Evolutionary conservation across 2,888 invertebrate species (phyloP), one percentile per base, ranked within the genome.

Genomic region (Lordiphosa fenestrarum): DNA sequence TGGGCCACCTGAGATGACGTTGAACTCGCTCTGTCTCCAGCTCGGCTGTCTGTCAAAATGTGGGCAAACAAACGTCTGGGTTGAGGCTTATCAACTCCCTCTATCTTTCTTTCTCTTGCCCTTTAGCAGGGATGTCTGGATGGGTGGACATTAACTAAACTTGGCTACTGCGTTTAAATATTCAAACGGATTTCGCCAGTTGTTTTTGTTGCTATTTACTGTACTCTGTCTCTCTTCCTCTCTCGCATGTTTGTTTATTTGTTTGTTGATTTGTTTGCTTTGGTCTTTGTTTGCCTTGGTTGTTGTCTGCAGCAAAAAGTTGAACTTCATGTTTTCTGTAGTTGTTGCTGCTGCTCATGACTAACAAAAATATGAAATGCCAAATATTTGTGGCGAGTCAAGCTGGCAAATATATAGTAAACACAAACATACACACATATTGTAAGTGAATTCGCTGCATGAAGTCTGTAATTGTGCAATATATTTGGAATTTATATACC

Each of bases 131-230:
- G 30, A 9, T 30, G 30, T 30, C 9, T 30, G 10, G 3, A 30
- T 10, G 30, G 30, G 30, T 30, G 30, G 30, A 38, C 38, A 25
- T 44, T 47, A 47, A 30, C 41, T 56, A 59, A 40, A 44, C 44
- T 39, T 50, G 39, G 33, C 64, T 56, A 44, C 50, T 49, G 37
- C 49, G 60, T 54, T 70, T 73, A 69, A 80, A 71, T 78, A 82
- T 71, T 81, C 48, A 76, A 65, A 71, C 66, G 60, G 63, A 74
- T 53, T 61, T 60, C 63, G 52, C 37, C 12, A 33, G 42, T 51
- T 65, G 56, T 47, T 63, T 33, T 62, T 52, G 7, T 39, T 38
- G 41, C 13, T 53, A 46, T 38, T 63, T 60, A 51, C 51, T 37
- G 30, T 40, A 15, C 37, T 41, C 21, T 53, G 42, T 47, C 47